phyloP scores from a whole-genome alignment of 2,113 vertebrate species.

The Ginglymostoma cirratum region DNA sequence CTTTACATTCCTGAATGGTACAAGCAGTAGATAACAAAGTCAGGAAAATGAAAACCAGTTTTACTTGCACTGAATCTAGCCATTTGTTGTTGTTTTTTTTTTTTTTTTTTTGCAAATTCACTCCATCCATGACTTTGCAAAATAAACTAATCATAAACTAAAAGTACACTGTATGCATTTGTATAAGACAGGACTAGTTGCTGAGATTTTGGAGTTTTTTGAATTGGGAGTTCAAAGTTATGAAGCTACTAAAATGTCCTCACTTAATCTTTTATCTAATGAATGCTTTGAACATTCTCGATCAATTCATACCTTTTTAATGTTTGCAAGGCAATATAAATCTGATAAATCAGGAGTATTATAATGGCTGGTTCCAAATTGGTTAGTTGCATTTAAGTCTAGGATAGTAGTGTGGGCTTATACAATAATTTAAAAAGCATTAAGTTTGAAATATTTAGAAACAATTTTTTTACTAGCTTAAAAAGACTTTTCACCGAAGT shows the following conservation, averaged over 20 bases:
- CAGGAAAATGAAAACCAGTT: neutral
- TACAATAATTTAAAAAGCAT: constrained; percentile 5
- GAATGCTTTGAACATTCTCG: neutral
- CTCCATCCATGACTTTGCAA: neutral
- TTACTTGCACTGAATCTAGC: constrained; percentile 14
- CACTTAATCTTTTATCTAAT: constrained; percentile 30
- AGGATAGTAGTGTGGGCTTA: neutral
- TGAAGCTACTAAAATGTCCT: constrained; percentile 29
- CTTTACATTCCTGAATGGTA: constrained; percentile 23
- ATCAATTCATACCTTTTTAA: neutral
- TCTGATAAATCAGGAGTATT: neutral
- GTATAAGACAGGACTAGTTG: neutral
- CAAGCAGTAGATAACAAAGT: neutral
- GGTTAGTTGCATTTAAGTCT: constrained; percentile 5
- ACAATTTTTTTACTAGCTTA: neutral
- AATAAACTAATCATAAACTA: neutral
- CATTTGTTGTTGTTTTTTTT: too few species aligned
- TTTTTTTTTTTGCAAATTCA: neutral
- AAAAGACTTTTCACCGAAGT: neutral
- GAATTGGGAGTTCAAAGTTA: constrained; percentile 11
- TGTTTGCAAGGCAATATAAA: constrained; percentile 15
- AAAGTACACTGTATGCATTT: neutral
- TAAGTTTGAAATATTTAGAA: neutral
- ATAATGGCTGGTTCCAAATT: constrained; percentile 31
- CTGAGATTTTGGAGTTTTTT: neutral